These are phyloP conservation scores for Phenganax subtilis DNA, from an alignment of 92 coral and sea anemone species.

Conservation along the genomic window DNA sequence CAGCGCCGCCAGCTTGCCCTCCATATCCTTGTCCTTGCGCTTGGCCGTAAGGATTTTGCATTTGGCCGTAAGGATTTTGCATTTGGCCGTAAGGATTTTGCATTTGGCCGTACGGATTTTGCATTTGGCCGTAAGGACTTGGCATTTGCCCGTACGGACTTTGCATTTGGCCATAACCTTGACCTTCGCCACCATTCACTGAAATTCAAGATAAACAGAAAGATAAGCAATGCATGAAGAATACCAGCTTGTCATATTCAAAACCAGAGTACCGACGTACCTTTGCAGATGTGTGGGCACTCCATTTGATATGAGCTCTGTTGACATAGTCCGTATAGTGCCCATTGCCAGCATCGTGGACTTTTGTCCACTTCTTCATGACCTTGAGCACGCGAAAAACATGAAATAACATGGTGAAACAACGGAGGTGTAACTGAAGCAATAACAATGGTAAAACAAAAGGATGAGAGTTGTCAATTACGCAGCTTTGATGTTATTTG, in stretches of 20 bases:
- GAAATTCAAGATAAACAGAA: too few species aligned
- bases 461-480: too few species aligned
- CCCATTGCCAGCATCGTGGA: neutral
- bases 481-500: too few species aligned
- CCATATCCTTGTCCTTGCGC: slow-evolving; percentile 29
- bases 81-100: neutral
- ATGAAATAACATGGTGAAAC: neutral
- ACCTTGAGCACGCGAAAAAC: neutral
- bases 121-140: slow-evolving; percentile 7
- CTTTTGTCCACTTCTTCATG: neutral
- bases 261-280: neutral
- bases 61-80: neutral
- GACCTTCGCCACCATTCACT: too few species aligned
- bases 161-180: too few species aligned
- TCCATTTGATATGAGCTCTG: neutral
- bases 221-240: too few species aligned
- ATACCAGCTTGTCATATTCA: neutral
- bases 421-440: too few species aligned
- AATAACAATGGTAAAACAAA: too few species aligned
- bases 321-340: neutral
- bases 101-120: slow-evolving; percentile 19
- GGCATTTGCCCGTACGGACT: neutral
- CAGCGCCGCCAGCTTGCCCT: slow-evolving; percentile 37
- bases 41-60: slow-evolving; percentile 39
- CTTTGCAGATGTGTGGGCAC: neutral